Conservation (phyloP, 1,140 invertebrate species). For the Chionoecetes opilio region DNA sequence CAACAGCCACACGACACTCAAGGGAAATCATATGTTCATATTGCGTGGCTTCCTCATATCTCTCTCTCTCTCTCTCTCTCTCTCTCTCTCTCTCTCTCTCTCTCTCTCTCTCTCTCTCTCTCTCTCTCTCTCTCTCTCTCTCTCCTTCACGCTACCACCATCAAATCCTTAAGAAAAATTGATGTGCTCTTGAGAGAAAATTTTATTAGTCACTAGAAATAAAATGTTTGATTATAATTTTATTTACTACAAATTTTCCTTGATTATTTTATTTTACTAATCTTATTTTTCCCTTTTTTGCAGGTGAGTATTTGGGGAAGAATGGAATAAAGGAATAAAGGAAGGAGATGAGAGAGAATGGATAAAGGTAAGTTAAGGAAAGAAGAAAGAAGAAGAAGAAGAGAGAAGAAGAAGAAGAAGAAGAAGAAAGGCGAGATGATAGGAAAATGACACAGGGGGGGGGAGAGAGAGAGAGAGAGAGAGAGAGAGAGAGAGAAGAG, state of each 20-base stretch:
- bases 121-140: not conserved
- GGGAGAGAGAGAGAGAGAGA: not conserved
- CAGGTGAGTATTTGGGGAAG: not conserved
- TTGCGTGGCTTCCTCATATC: not conserved
- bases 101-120: conserved; percentile 11
- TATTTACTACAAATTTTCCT: too few relatives aligned
- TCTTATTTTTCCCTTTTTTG: not conserved
- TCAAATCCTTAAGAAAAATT: not conserved
- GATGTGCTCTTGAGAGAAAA: too few relatives aligned
- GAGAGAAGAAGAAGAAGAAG: not conserved
- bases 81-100: conserved; percentile 35
- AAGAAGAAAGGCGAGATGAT: not conserved
- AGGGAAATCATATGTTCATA: not conserved
- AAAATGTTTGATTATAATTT: too few relatives aligned
- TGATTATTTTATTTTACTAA: too few relatives aligned
- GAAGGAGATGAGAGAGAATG: not conserved
- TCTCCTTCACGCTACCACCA: not conserved
- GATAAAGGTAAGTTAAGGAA: too few relatives aligned
- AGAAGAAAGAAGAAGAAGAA: not conserved
- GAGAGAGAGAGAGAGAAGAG: not conserved
- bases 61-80: not conserved
- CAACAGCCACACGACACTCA: not conserved
- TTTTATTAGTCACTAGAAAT: too few relatives aligned
- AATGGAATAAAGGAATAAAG: not conserved
- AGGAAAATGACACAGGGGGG: not conserved